Percentiles rank a stretch among this genome's conserved stretches.
These are phyloP conservation scores for Trematomus bernacchii DNA, from an alignment of 2,797 vertebrate genomes.

Conservation along the genomic window DNA sequence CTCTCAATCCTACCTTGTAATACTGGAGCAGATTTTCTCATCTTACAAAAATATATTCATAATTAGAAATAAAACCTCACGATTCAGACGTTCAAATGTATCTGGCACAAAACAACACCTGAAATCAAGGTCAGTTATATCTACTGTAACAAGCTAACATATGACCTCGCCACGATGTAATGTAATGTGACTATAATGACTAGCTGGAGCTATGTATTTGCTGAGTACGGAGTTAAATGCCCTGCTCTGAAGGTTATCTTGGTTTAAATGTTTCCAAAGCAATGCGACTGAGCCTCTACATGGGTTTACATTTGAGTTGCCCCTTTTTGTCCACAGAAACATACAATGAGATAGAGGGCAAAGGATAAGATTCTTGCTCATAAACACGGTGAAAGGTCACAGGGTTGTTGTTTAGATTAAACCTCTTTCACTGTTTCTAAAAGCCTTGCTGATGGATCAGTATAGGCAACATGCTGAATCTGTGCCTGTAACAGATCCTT, in stretches of 20 bases:
- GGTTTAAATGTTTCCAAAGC: conserved; percentile 3
- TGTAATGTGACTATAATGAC: conserved; percentile 8
- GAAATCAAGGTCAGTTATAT: not conserved
- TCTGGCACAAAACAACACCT: not conserved
- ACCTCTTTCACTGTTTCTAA: not conserved
- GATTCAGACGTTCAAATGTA: not conserved
- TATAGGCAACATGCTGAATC: not conserved
- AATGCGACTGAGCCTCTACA: not conserved
- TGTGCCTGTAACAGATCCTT: not conserved
- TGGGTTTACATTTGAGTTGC: conserved; percentile 4
- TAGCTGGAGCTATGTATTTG: not conserved
- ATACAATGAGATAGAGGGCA: not conserved
- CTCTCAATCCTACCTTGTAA: too few relatives aligned
- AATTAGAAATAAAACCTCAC: accelerated
- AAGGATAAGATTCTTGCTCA: not conserved
- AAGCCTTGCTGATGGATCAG: not conserved
- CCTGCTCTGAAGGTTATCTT: conserved; percentile 32
- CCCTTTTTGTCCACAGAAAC: conserved; percentile 7
- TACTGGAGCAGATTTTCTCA: not conserved
- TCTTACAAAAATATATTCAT: not conserved
- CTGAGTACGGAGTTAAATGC: conserved; percentile 12
- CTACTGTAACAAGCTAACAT: not conserved
- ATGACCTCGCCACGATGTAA: conserved; percentile 20
- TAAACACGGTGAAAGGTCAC: not conserved
- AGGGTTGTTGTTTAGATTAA: not conserved